Evolutionary conservation across 2,113 vertebrate species (phyloP).

Genomic region (Thinocorus orbignyianus): DNA sequence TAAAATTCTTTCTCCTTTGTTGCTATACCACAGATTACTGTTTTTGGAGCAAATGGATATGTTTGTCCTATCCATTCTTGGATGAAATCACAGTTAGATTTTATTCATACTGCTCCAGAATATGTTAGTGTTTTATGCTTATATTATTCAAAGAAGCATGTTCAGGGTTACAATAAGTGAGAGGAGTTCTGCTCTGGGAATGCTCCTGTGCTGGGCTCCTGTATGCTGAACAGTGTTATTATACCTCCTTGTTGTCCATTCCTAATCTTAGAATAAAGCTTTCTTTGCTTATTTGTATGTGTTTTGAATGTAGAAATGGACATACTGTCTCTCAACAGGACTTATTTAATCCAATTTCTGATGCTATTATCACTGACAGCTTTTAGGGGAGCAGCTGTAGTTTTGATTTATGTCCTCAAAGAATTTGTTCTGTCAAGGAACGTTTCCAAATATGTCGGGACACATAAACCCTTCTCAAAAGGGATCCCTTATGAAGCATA

Average conservation of each 20-base stretch:
- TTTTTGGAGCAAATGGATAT: background rate
- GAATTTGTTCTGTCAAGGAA: constrained; percentile 72
- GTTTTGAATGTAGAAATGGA: constrained; percentile 64
- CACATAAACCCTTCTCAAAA: constrained; percentile 65
- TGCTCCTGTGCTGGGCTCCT: background rate
- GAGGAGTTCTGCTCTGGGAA: background rate
- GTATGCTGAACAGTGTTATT: background rate
- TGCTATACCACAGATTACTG: background rate
- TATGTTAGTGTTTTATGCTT: background rate
- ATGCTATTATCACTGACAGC: constrained; percentile 72
- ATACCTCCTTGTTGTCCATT: background rate
- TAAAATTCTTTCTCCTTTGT: background rate
- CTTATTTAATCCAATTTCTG: constrained; percentile 65
- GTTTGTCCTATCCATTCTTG: background rate
- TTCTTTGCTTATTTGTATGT: constrained; percentile 18
- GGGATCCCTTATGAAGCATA: constrained; percentile 62
- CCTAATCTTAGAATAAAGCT: background rate
- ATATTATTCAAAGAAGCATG: background rate
- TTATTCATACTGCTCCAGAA: background rate
- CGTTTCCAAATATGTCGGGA: constrained; percentile 55
- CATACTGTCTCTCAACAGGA: constrained; percentile 49
- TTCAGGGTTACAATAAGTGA: background rate
- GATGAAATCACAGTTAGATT: background rate
- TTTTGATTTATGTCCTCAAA: constrained; percentile 76
- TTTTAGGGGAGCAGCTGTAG: constrained; percentile 70